phyloP scores from a whole-genome alignment of 2,888 invertebrate genomes.

The Synanthedon myopaeformis region DNA sequence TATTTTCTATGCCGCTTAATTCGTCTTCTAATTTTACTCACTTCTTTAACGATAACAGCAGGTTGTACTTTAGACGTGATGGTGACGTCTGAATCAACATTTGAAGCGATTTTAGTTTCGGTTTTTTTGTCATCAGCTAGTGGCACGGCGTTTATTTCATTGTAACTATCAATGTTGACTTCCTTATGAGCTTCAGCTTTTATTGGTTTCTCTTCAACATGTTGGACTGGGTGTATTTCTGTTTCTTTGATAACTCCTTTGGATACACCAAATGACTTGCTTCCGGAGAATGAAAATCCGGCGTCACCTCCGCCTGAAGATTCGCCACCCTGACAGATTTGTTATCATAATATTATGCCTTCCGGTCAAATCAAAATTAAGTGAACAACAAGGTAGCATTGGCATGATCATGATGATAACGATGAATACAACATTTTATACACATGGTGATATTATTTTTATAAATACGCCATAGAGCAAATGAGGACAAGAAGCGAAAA shows the following conservation, averaged over 20 bases:
- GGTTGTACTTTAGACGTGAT: slow-evolving; percentile 11
- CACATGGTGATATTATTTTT: too few relatives aligned
- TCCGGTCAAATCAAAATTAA: slow-evolving; percentile 1
- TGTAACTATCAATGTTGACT: slow-evolving; percentile 29
- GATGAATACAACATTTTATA: too few relatives aligned
- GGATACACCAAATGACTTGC: slow-evolving; percentile 25
- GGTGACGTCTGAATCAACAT: not conserved
- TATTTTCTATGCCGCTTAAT: not conserved
- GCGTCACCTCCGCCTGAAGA: slow-evolving; percentile 27
- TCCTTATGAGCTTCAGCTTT: slow-evolving; percentile 27
- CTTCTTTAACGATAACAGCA: slow-evolving; percentile 41
- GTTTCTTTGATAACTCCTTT: slow-evolving; percentile 17
- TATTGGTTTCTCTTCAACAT: slow-evolving; percentile 8
- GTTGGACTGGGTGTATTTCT: slow-evolving; percentile 12
- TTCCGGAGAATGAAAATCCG: slow-evolving; percentile 32
- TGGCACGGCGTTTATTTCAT: slow-evolving; percentile 33
- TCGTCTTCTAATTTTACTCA: slow-evolving; percentile 30
- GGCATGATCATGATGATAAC: too few relatives aligned
- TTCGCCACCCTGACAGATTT: slow-evolving; percentile 32
- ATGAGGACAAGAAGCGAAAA: too few relatives aligned
- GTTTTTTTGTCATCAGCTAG: slow-evolving; percentile 9
- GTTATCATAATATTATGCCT: not conserved
- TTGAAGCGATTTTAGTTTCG: slow-evolving; percentile 13
- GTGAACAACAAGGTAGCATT: too few relatives aligned
- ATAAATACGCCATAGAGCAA: too few relatives aligned